Evolutionary conservation across 2,797 vertebrate genomes (phyloP).

Genomic region (Prunella strophiata): DNA sequence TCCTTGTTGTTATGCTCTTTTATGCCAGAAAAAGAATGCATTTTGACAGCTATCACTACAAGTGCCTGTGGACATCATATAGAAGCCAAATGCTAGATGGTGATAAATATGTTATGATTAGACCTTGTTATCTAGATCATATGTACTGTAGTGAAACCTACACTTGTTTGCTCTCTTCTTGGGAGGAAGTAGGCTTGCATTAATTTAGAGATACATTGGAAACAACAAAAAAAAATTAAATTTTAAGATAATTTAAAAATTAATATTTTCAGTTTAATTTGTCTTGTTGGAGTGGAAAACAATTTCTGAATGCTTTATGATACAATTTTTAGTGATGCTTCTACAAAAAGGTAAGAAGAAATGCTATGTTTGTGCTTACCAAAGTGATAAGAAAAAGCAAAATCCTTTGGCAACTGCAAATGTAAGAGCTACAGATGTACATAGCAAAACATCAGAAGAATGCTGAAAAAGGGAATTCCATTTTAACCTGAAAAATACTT

Average conservation of each 20-base stretch:
- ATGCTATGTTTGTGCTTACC: background rate
- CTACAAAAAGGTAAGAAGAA: background rate
- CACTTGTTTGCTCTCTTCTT: conserved; percentile 47
- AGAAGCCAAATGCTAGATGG: conserved; percentile 59
- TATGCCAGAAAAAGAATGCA: conserved; percentile 54
- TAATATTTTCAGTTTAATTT: background rate
- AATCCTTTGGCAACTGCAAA: background rate
- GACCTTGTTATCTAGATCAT: conserved; percentile 53
- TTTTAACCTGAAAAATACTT: background rate
- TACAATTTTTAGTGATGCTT: background rate
- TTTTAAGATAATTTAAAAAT: background rate
- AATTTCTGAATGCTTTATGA: background rate
- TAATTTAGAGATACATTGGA: background rate
- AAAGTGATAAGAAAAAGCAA: background rate
- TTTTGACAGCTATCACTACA: conserved; percentile 71
- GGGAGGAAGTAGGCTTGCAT: background rate
- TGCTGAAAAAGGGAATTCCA: background rate
- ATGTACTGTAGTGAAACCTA: conserved; percentile 25
- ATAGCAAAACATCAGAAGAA: background rate
- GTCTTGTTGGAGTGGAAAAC: background rate
- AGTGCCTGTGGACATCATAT: conserved; percentile 68
- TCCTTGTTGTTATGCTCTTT: conserved; percentile 41
- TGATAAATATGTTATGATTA: conserved; percentile 67
- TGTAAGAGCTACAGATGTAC: background rate
- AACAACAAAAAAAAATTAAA: background rate